Evolutionary conservation across 2,888 invertebrate species (phyloP), one percentile per base, ranked within the genome.

Genomic region (Archips crataeganus): DNA sequence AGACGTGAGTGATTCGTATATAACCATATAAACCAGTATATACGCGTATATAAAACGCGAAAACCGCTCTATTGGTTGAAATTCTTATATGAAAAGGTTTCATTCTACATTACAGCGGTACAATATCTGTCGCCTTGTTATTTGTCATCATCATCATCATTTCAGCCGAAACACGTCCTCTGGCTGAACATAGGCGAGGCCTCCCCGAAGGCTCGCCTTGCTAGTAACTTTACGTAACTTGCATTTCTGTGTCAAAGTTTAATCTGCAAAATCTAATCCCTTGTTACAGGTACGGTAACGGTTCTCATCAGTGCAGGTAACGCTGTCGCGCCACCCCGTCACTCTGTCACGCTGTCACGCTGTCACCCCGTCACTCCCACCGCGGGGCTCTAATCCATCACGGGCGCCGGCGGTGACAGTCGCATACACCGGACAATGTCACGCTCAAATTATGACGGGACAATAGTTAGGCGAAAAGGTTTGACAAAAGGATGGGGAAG

Each of bases 381-480:
- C 72, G 67, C 67, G 70, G 66, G 45, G 45, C 45, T 54, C 67
- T 62, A 68, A 72, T 72, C 72, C 67, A 72, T 72, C 72, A 72
- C 72, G 67, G 45, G 47, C 49, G 67, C 63, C 71, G 66, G 13
- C 61, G 57, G 72, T 72, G 66, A 72, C 72, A 72, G 66, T 61
- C 45, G 71, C 67, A 47, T 34, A 45, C 54, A 64, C 57, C 57
- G 72, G 72, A 72, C 72, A 61, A 45, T 68, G 72, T 72, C 72
- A 60, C 39, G 67, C 62, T 3, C 57, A 57, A 71, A 63, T 72
- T 67, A 72, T 68, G 67, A 72, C 62, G 45, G 63, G 62, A 72
- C 72, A 72, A 72, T 54, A 59, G 71, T 51, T 39, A 54, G 54
- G 49, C 60, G n/a, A 66, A 65, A 65, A 71, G 61, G 51, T 66